Conservation (phyloP, 1,140 invertebrate species). For the Drosophila subpulchrella region DNA sequence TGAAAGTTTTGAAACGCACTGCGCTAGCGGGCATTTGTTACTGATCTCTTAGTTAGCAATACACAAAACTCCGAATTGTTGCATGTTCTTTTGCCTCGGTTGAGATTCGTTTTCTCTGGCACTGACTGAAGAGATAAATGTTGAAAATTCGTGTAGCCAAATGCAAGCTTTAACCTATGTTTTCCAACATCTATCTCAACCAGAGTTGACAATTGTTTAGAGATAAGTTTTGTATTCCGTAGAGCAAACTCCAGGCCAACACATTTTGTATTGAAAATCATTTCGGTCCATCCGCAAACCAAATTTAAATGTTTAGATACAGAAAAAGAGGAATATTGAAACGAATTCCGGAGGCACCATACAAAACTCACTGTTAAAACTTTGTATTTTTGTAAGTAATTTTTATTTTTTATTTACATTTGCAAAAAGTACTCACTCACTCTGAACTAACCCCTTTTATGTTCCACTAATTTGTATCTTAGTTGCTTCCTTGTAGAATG, state of each 20-base stretch:
- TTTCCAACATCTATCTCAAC: conserved; percentile 9
- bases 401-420: conserved; percentile 6
- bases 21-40: conserved; percentile 39
- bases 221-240: conserved; percentile 39
- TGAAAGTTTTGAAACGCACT: conserved; percentile 28
- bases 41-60: conserved; percentile 50
- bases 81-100: conserved; percentile 38
- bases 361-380: conserved; percentile 17
- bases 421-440: conserved; percentile 9
- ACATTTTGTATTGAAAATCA: conserved; percentile 13
- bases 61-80: conserved; percentile 42
- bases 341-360: conserved; percentile 5
- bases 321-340: background rate
- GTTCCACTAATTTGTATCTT: conserved; percentile 21
- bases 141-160: background rate
- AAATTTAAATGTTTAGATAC: conserved; percentile 20
- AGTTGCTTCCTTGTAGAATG: background rate
- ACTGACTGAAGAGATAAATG: conserved; percentile 10
- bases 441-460: conserved; percentile 26
- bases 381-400: conserved; percentile 33
- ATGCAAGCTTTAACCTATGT: conserved; percentile 7
- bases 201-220: conserved; percentile 25
- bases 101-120: conserved; percentile 7
- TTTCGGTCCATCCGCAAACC: conserved; percentile 11
- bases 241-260: conserved; percentile 14